Conservation (phyloP, 2,113 vertebrate genomes). For the Colinus virginianus region DNA sequence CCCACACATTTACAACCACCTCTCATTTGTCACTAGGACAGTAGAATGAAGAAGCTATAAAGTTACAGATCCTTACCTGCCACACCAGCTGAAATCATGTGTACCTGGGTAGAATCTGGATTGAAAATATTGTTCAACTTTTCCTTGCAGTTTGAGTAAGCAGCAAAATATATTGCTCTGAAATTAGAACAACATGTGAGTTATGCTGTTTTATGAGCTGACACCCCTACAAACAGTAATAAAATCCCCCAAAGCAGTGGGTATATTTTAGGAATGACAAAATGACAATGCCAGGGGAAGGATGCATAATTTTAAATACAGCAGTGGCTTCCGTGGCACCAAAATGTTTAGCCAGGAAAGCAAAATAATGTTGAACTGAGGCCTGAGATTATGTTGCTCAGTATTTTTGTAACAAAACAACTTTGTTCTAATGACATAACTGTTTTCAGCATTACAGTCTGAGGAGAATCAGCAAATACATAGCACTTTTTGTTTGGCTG, state of each 20-base stretch:
- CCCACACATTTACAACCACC: background rate
- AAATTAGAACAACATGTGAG: conserved; percentile 62
- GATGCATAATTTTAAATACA: background rate
- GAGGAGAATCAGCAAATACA: background rate
- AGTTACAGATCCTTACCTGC: conserved; percentile 89
- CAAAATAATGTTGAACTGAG: background rate
- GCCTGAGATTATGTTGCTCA: background rate
- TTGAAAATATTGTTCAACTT: conserved; percentile 89
- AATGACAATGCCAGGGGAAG: background rate
- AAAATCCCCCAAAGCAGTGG: background rate
- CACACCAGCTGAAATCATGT: conserved; percentile 94
- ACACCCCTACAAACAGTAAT: accelerated
- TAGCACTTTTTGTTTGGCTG: background rate
- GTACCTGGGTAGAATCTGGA: conserved; percentile 93
- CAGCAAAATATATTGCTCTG: conserved; percentile 98
- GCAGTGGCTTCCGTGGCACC: background rate
- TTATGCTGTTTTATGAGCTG: background rate
- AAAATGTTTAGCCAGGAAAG: background rate
- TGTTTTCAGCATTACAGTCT: background rate
- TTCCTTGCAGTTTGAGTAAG: conserved; percentile 96
- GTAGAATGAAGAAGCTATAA: conserved; percentile 34
- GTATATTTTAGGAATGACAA: background rate
- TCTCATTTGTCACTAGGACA: background rate
- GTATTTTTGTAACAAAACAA: background rate
- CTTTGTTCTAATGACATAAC: background rate